phyloP scores from a whole-genome alignment of 64 coral and sea anemone genomes.

The Stichodactyla mertensii region DNA sequence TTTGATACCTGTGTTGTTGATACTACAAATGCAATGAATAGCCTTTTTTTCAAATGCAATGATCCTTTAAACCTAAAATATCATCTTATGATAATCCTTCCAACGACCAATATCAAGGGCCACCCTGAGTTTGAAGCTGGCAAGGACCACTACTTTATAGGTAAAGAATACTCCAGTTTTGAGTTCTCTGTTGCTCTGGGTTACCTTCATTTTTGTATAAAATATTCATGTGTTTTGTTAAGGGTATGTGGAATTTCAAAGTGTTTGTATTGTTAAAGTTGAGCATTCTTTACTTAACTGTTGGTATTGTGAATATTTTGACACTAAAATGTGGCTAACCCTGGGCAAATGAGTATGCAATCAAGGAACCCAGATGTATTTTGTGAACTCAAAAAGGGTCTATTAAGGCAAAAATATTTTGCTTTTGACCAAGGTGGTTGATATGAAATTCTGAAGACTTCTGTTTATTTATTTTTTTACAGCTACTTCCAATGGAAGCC shows the following conservation, averaged over 20 bases:
- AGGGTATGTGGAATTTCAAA: no score
- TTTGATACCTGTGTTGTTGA: constrained; percentile 48
- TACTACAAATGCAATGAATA: not conserved
- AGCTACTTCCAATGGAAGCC: constrained; percentile 52
- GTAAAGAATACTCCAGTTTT: constrained; percentile 15
- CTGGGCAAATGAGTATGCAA: no score
- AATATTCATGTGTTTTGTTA: no score
- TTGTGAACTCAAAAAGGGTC: no score
- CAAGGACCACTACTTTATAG: constrained; percentile 64
- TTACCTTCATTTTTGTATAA: no score
- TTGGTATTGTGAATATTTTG: no score
- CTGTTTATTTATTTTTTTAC: not conserved
- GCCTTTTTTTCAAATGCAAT: not conserved
- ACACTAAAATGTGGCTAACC: no score
- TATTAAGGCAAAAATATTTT: not conserved
- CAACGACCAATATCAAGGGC: not conserved
- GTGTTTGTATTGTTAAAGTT: no score
- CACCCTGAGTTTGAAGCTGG: constrained; percentile 35
- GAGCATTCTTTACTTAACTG: no score
- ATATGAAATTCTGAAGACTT: not conserved
- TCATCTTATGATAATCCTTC: constrained; percentile 26
- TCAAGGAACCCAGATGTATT: no score
- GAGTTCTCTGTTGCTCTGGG: no score
- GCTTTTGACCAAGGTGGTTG: not conserved
- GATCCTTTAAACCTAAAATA: constrained; percentile 27